Percentiles rank a stretch among this genome's conserved stretches.
Conservation (phyloP, 2,113 vertebrate genomes). For the Carassius auratus region DNA sequence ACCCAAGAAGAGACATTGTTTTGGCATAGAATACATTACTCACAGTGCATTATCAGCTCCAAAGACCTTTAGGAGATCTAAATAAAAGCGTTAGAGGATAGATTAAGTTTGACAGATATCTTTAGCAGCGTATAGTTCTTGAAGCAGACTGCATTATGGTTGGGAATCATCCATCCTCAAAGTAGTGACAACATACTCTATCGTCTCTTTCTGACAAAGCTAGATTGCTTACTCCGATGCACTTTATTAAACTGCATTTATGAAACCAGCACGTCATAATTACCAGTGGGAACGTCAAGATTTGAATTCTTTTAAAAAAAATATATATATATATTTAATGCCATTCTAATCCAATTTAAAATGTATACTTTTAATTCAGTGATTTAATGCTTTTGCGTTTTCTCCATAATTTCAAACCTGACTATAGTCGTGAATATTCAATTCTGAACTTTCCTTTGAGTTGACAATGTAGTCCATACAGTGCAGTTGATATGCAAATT, state of each 20-base stretch:
- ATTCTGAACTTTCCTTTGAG: too few species aligned
- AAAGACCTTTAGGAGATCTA: background rate
- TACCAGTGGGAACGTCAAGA: background rate
- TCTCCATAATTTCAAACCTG: too few species aligned
- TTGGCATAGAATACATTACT: background rate
- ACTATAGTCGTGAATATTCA: too few species aligned
- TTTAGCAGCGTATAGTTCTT: background rate
- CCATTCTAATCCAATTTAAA: too few species aligned
- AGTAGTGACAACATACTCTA: background rate
- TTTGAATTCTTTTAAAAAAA: too few species aligned
- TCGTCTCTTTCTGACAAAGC: background rate
- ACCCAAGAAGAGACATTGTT: constrained; percentile 10
- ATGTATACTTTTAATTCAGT: too few species aligned
- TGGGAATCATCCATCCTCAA: background rate
- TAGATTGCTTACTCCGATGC: background rate
- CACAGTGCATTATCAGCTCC: background rate
- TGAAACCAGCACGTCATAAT: background rate
- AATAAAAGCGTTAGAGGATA: background rate
- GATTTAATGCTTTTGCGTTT: too few species aligned
- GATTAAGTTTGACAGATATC: background rate
- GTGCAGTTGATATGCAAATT: background rate
- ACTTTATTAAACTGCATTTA: background rate
- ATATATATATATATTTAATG: too few species aligned
- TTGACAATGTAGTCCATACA: background rate
- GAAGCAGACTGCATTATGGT: background rate